phyloP scores from a whole-genome alignment of 2,797 vertebrate species.

The Antrozous pallidus region DNA sequence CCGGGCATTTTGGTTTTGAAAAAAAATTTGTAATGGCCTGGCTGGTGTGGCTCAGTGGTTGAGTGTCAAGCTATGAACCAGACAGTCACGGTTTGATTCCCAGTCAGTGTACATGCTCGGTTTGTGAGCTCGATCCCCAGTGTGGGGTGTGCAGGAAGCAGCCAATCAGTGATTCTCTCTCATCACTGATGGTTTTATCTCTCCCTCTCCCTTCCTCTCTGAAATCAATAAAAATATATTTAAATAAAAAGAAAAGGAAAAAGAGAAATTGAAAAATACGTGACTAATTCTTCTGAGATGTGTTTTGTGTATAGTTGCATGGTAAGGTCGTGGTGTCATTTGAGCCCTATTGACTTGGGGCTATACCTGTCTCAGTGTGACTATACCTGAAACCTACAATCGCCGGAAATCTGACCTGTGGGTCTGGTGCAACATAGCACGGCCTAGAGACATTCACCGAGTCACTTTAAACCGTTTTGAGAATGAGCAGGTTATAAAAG shows the following conservation, averaged over 20 bases:
- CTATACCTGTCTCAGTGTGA: neutral
- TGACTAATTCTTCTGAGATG: neutral
- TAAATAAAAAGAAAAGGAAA: neutral
- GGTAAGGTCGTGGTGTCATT: neutral
- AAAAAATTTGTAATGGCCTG: neutral
- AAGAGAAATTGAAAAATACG: neutral
- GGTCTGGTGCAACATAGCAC: neutral
- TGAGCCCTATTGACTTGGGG: conserved; percentile 3
- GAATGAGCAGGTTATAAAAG: conserved; percentile 7
- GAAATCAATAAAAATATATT: neutral
- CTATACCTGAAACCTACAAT: neutral
- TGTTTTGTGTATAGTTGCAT: neutral
- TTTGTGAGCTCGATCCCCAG: neutral
- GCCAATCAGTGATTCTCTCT: neutral
- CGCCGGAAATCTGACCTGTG: conserved; percentile 25
- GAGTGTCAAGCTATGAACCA: neutral
- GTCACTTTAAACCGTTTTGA: neutral
- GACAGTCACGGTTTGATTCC: neutral
- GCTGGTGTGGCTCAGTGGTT: neutral
- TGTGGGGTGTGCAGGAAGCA: neutral
- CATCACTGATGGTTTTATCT: neutral
- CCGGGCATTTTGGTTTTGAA: neutral
- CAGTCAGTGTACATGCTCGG: neutral
- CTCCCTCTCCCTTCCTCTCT: neutral
- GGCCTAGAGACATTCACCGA: neutral